Base-by-base conservation (phyloP, 2,797 vertebrate species). In the Parambassis ranga region DNA sequence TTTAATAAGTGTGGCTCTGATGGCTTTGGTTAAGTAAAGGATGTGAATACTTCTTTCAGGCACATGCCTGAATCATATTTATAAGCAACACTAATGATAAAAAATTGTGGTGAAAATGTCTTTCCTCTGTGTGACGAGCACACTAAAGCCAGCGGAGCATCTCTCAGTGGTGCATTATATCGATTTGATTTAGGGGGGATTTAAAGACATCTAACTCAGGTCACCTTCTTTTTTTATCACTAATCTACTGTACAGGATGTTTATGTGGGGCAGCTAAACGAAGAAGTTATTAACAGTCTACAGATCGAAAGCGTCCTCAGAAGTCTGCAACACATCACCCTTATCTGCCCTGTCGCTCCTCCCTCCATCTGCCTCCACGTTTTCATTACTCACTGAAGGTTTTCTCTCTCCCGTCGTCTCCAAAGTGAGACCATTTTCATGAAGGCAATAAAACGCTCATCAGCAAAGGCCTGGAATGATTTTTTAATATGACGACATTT, bases 401-500 rank as follows among this genome's bases (percentile, higher is more conserved):
- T 85, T 71, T 80, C 68, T 70, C 66, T 52, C 68, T 80, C 65
- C 62, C 65, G 70, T 71, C 31, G 80, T 83, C 71, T 81, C 68
- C 57, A 48, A 70, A 79, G 73, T 63, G 83, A 79, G 79, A 77
- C 81, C 63, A 79, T 87, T 87, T 87, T 86, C 75, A 78, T 77
- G 65, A 78, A 86, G 84, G 84, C 86, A 89, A 90, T 90, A 86
- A 90, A 90, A 87, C 57, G 75, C 81, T 89, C 88, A 87, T 90
- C 87, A 89, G 82, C 68, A 44, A 77, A 81, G 75, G 82, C 79
- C 81, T 59, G 73, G 71, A 86, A 87, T 89, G 71, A 85, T 89
- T 83, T 88, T 89, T 89, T 87, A 90, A 90, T 90, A 89, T 88
- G 89, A 89, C 80, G 86, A 84, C 80, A 72, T 87, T 90, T 90